Conservation (phyloP, 1,140 invertebrate genomes). For the Drosophila tani region DNA sequence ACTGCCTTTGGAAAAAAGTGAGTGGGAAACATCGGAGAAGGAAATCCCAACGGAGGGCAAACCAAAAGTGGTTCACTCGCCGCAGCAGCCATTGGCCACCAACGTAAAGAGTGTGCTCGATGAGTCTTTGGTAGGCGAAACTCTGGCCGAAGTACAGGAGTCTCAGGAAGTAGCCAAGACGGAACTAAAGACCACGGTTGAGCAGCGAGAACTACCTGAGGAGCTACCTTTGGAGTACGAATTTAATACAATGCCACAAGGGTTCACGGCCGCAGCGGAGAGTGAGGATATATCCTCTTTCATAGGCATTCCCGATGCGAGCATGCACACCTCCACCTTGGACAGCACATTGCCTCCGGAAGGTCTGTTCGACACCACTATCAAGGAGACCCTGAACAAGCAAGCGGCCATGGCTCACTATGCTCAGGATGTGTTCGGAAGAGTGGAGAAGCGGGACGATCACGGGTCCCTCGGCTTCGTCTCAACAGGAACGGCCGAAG, state of each 20-base stretch:
- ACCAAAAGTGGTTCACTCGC: slow-evolving; percentile 81
- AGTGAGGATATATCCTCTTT: slow-evolving; percentile 68
- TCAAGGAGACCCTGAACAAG: slow-evolving; percentile 71
- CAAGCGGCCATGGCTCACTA: slow-evolving; percentile 77
- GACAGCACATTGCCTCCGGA: slow-evolving; percentile 66
- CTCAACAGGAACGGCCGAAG: slow-evolving; percentile 77
- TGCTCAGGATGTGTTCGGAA: slow-evolving; percentile 56
- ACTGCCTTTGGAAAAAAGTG: slow-evolving; percentile 77
- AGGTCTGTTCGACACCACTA: slow-evolving; percentile 66
- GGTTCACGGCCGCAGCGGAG: slow-evolving; percentile 28
- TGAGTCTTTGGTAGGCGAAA: slow-evolving; percentile 86
- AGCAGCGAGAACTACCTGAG: slow-evolving; percentile 86
- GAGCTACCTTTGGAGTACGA: slow-evolving; percentile 91
- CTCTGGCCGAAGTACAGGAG: slow-evolving; percentile 90
- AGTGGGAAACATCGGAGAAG: slow-evolving; percentile 81
- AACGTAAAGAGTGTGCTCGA: slow-evolving; percentile 83
- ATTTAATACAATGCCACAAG: slow-evolving; percentile 86
- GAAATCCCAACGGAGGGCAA: slow-evolving; percentile 67
- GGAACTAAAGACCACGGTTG: slow-evolving; percentile 86
- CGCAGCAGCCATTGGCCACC: slow-evolving; percentile 78
- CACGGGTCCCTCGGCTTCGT: slow-evolving; percentile 74
- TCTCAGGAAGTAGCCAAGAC: slow-evolving; percentile 88
- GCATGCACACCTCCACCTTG: slow-evolving; percentile 53
- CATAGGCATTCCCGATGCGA: slow-evolving; percentile 68
- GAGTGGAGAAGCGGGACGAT: slow-evolving; percentile 66